Evolutionary conservation across 2,888 invertebrate species (phyloP).

Genomic region (Orthonychiurus folsomi): DNA sequence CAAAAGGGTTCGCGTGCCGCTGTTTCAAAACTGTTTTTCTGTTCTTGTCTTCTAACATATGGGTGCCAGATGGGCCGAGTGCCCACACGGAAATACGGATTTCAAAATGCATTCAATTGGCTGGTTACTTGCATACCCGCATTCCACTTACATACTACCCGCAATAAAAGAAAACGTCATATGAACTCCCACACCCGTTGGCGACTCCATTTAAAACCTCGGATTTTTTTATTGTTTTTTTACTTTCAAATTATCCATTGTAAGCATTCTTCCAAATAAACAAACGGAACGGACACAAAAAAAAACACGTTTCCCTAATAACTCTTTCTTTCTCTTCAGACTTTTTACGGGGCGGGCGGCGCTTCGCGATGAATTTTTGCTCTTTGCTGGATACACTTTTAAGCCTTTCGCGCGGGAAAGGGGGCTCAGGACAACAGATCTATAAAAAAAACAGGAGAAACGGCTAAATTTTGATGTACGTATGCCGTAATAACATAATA

Average conservation of each 20-base stretch:
- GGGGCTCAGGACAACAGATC: slow-evolving; percentile 16
- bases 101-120: no score
- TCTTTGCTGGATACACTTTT: no score
- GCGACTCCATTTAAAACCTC: background rate
- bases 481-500: no score
- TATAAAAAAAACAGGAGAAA: background rate
- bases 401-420: no score
- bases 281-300: no score
- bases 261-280: background rate
- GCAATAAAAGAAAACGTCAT: background rate
- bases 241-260: background rate
- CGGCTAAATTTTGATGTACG: background rate
- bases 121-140: slow-evolving; percentile 3
- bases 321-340: slow-evolving; percentile 1
- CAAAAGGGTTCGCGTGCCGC: no score
- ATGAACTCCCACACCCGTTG: background rate
- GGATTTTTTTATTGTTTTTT: background rate
- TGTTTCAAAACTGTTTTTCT: no score
- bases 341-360: background rate
- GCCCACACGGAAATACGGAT: no score
- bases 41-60: no score
- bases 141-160: no score
- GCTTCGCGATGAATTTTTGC: slow-evolving; percentile 1
- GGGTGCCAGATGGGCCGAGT: slow-evolving; percentile 17
- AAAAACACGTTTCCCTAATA: no score